Evolutionary conservation across 1,140 invertebrate genomes (phyloP).

Genomic region (Euwallacea fornicatus): DNA sequence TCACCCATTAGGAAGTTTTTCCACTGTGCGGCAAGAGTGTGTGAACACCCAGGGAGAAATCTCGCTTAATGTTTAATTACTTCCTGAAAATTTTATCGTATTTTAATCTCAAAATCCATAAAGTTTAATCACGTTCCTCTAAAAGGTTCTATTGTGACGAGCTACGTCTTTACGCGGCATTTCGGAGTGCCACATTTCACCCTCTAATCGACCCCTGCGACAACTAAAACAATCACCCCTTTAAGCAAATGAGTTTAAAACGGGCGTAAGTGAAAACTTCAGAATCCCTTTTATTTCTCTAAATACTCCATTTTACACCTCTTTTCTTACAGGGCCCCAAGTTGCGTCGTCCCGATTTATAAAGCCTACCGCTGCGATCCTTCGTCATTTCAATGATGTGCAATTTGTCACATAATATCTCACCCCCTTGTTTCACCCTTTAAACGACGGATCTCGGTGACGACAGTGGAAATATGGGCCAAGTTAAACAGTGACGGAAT

Average conservation of each 20-base stretch:
- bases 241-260: conserved; percentile 37
- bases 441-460: conserved; percentile 15
- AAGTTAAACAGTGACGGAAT: neutral
- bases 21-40: conserved; percentile 6
- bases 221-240: conserved; percentile 39
- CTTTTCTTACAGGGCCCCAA: conserved; percentile 35
- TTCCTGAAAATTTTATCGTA: conserved; percentile 6
- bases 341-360: conserved; percentile 37
- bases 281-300: conserved; percentile 43
- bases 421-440: conserved; percentile 40
- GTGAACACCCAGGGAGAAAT: conserved; percentile 1
- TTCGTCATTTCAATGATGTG: conserved; percentile 50
- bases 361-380: conserved; percentile 29
- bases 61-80: conserved; percentile 10
- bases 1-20: conserved; percentile 34
- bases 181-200: conserved; percentile 25
- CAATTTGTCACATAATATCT: conserved; percentile 53
- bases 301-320: conserved; percentile 46
- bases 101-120: conserved; percentile 11
- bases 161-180: conserved; percentile 14
- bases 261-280: conserved; percentile 40
- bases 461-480: conserved; percentile 8
- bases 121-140: conserved; percentile 16
- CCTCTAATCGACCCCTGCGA: conserved; percentile 27
- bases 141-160: conserved; percentile 26